Percentiles rank a stretch among this genome's conserved stretches.
phyloP scores from a whole-genome alignment of 2,113 vertebrate genomes.

The Rynchops niger region DNA sequence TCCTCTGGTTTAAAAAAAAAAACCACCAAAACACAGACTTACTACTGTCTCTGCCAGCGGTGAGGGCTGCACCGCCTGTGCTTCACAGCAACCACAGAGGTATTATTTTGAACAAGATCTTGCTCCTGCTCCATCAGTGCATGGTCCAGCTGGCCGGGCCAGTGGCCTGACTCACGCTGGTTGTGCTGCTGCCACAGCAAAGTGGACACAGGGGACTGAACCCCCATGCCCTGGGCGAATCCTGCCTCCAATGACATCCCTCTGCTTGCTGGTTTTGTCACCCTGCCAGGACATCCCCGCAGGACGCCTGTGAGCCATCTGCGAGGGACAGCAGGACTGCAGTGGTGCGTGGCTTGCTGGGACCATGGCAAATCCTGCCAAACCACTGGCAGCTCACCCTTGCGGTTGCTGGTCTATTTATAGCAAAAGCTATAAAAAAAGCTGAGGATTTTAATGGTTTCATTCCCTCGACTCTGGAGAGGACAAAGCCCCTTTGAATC shows the following conservation, averaged over 20 bases:
- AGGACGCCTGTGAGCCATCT: accelerated
- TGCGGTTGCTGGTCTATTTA: not conserved
- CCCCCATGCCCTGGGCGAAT: not conserved
- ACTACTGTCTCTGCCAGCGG: not conserved
- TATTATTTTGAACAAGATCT: not conserved
- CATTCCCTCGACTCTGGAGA: not conserved
- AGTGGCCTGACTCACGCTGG: not conserved
- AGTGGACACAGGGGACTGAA: not conserved
- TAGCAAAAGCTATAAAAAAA: not conserved
- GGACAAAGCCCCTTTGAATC: not conserved
- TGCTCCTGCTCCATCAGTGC: not conserved
- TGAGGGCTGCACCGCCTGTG: not conserved
- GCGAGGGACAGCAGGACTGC: not conserved
- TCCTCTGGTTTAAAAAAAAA: not conserved
- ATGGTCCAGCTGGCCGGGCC: not conserved
- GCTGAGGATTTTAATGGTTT: not conserved
- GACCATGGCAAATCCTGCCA: not conserved
- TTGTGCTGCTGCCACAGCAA: not conserved
- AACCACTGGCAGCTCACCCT: not conserved
- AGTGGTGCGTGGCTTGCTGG: not conserved
- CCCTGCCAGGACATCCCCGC: not conserved
- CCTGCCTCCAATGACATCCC: not conserved
- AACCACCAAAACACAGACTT: not conserved
- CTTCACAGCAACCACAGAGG: not conserved
- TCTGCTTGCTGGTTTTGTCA: not conserved